Evolutionary conservation across 2,797 vertebrate species (phyloP).

Genomic region (Limosa lapponica): DNA sequence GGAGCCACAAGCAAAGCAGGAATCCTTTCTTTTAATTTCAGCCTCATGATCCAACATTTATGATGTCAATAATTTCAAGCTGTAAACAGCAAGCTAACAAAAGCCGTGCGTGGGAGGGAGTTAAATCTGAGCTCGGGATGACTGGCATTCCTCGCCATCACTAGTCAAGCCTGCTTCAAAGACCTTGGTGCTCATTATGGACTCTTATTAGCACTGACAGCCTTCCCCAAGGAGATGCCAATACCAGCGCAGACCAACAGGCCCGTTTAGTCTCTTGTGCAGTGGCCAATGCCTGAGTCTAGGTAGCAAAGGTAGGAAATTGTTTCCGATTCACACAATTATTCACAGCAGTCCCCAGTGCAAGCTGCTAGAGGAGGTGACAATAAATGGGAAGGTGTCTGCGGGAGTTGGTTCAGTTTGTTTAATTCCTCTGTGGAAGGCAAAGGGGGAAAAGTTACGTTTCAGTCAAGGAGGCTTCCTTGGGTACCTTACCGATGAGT

Average conservation of each 20-base stretch:
- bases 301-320: not conserved
- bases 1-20: not conserved
- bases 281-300: not conserved
- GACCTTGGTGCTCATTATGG: accelerated
- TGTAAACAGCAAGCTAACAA: constrained; percentile 26
- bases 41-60: not conserved
- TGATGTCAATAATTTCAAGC: not conserved
- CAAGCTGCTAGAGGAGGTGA: not conserved
- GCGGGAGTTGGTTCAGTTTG: not conserved
- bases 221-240: not conserved
- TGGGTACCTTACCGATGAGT: not conserved
- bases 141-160: not conserved
- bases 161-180: not conserved
- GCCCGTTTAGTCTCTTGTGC: not conserved
- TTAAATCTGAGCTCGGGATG: not conserved
- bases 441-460: not conserved
- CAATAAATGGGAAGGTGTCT: not conserved
- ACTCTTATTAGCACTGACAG: not conserved
- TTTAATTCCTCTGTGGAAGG: not conserved
- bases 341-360: not conserved
- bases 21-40: not conserved
- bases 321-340: not conserved
- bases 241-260: not conserved
- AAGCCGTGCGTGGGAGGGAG: constrained; percentile 6
- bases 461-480: not conserved